These are phyloP conservation scores for Zaprionus lineosus DNA, from an alignment of 2,888 invertebrate species.

Conservation along the genomic window DNA sequence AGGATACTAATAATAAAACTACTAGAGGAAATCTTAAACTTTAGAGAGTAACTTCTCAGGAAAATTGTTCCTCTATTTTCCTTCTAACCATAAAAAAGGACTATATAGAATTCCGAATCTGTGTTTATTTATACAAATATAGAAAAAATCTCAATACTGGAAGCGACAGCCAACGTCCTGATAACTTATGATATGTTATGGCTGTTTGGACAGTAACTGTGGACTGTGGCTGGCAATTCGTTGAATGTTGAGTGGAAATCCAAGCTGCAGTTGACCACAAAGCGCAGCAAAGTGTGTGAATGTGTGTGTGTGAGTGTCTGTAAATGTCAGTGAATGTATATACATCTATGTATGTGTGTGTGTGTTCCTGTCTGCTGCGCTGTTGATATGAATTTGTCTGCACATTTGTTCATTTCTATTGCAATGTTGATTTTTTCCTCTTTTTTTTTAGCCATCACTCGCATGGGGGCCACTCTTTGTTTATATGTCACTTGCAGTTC, in stretches of 20 bases:
- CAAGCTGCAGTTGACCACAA: slow-evolving; percentile 39
- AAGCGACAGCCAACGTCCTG: slow-evolving; percentile 38
- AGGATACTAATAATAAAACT: no score
- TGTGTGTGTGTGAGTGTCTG: background rate
- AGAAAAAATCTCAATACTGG: slow-evolving; percentile 28
- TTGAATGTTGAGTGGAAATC: slow-evolving; percentile 15
- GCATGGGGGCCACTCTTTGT: slow-evolving; percentile 11
- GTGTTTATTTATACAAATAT: background rate
- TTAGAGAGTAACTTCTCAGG: no score
- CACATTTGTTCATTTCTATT: slow-evolving; percentile 22
- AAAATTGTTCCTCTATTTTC: no score
- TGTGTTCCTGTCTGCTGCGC: no score
- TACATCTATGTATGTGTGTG: slow-evolving; percentile 4
- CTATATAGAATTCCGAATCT: background rate
- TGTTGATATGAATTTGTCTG: slow-evolving; percentile 17
- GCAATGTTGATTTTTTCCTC: slow-evolving; percentile 17
- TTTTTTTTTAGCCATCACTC: slow-evolving; percentile 6
- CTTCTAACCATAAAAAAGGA: no score
- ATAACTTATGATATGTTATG: slow-evolving; percentile 46
- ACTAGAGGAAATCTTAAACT: no score
- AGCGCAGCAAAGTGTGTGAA: background rate
- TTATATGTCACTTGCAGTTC: slow-evolving; percentile 32
- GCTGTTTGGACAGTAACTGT: slow-evolving; percentile 4
- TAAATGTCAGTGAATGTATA: slow-evolving; percentile 2
- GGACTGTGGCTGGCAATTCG: slow-evolving; percentile 1